Percentiles rank a stretch among this genome's conserved stretches.
These are phyloP conservation scores for Poecilus cupreus DNA, from an alignment of 2,888 invertebrate species.

Conservation along the genomic window DNA sequence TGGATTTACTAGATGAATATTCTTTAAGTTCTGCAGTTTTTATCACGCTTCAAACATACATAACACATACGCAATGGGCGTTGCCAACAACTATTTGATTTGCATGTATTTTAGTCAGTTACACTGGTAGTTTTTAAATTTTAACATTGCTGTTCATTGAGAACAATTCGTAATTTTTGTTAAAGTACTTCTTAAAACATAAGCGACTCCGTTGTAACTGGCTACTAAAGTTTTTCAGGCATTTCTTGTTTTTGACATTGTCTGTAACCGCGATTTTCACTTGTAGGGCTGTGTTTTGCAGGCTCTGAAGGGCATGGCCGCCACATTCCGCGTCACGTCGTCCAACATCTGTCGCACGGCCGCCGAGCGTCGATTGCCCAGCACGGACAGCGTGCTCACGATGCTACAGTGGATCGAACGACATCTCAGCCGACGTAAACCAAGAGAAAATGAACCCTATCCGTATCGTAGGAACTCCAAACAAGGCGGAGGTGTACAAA, in stretches of 20 bases:
- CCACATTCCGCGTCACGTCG: conserved; percentile 91
- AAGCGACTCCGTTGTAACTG: background rate
- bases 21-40: background rate
- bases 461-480: conserved; percentile 78
- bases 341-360: conserved; percentile 90
- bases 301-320: conserved; percentile 95
- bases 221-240: conserved; percentile 62
- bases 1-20: too few species aligned
- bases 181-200: too few species aligned
- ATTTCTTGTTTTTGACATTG: conserved; percentile 66
- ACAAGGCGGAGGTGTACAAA: conserved; percentile 82
- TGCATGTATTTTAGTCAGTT: background rate
- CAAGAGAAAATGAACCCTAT: conserved; percentile 72
- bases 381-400: conserved; percentile 91
- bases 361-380: conserved; percentile 90
- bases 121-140: background rate
- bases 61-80: too few species aligned
- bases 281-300: conserved; percentile 80
- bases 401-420: conserved; percentile 94
- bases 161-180: too few species aligned
- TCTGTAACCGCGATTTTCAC: conserved; percentile 46
- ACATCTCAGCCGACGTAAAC: conserved; percentile 87
- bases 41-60: too few species aligned
- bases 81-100: background rate
- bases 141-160: too few species aligned